These are phyloP conservation scores for Darevskia mixta DNA, from an alignment of 2,797 vertebrate genomes.

Conservation along the genomic window DNA sequence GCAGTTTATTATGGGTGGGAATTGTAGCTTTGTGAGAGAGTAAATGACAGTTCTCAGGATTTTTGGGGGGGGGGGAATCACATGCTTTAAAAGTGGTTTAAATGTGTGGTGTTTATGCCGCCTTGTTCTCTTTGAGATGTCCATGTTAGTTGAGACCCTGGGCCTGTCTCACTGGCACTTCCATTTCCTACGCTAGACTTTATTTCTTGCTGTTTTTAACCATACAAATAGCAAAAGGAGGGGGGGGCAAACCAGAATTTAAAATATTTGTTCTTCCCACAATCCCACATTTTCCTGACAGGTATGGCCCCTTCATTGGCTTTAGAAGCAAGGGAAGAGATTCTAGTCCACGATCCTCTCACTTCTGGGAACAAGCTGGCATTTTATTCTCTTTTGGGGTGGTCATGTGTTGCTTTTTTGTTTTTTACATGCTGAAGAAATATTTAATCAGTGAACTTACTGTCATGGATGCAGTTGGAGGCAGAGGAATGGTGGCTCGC, in stretches of 20 bases:
- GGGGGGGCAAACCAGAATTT: neutral
- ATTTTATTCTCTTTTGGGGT: neutral
- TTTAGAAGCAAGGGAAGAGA: neutral
- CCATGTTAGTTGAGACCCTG: neutral
- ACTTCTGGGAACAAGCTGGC: neutral
- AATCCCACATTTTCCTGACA: neutral
- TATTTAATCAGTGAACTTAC: too few species aligned
- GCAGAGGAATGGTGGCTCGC: too few species aligned
- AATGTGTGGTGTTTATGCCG: too few species aligned
- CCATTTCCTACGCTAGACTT: neutral
- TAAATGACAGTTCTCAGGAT: neutral
- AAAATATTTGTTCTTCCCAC: neutral
- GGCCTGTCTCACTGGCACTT: neutral
- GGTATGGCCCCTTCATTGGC: neutral
- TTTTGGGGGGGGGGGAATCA: too few species aligned
- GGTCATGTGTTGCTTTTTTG: too few species aligned
- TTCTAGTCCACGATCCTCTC: neutral
- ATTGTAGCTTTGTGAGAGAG: neutral
- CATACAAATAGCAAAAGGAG: neutral
- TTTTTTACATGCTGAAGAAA: too few species aligned
- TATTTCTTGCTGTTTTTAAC: neutral
- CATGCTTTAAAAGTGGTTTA: too few species aligned
- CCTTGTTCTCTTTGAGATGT: neutral
- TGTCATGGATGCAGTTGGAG: too few species aligned
- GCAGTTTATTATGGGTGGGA: neutral